Conservation (phyloP, 2,797 vertebrate genomes). For the Lacerta viridis region DNA sequence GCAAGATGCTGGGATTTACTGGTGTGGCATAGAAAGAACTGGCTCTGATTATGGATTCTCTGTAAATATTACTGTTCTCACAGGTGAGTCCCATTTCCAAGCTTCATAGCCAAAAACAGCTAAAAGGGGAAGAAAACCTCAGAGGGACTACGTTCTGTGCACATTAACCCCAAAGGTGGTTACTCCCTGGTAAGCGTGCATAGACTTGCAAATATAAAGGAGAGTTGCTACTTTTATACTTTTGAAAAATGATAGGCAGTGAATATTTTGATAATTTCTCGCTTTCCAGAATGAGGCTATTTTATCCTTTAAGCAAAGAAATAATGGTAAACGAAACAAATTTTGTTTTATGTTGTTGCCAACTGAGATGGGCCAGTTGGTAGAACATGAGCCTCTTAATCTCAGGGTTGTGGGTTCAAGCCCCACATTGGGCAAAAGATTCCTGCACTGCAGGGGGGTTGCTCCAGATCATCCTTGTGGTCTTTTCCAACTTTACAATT, state of each 20-base stretch:
- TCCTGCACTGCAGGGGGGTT: too few species aligned
- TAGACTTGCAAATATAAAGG: background rate
- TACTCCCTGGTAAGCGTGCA: too few species aligned
- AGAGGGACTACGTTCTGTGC: background rate
- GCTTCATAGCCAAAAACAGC: background rate
- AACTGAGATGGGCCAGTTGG: background rate
- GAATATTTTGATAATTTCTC: background rate
- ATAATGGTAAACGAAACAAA: background rate
- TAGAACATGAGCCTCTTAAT: too few species aligned
- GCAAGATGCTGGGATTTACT: constrained; percentile 25
- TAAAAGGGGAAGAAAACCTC: background rate
- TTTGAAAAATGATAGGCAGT: background rate
- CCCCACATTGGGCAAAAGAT: too few species aligned
- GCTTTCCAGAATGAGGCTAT: background rate
- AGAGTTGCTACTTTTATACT: background rate
- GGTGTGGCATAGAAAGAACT: background rate
- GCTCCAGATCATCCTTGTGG: too few species aligned
- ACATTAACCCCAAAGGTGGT: background rate
- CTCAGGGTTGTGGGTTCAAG: too few species aligned
- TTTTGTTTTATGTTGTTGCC: background rate
- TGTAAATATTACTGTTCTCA: background rate
- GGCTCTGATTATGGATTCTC: accelerated
- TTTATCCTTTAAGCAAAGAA: too few species aligned
- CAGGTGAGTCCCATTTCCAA: constrained; percentile 27
- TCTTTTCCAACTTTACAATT: too few species aligned